Percentiles rank a stretch among this genome's conserved stretches.
phyloP scores from a whole-genome alignment of 1,140 invertebrate species.

The Megalopta genalis region DNA sequence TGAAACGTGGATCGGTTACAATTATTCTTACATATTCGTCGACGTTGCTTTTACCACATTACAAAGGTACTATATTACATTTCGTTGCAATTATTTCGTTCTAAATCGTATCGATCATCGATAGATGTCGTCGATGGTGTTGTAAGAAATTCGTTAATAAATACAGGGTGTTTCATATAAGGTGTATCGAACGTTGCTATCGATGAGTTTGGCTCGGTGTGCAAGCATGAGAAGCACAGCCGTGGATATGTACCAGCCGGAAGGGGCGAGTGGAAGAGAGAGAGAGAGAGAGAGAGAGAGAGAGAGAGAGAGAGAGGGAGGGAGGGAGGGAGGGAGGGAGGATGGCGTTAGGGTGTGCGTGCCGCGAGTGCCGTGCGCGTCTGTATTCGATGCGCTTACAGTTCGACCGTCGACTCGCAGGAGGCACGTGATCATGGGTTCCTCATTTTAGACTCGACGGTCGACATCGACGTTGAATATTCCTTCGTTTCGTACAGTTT shows the following conservation, averaged over 20 bases:
- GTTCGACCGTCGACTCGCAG: constrained; percentile 39
- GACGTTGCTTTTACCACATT: no score
- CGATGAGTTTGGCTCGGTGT: not conserved
- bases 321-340: constrained; percentile 8
- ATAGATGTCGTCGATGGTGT: no score
- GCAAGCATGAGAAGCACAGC: not conserved
- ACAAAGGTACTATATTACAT: no score
- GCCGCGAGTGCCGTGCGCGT: not conserved
- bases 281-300: not conserved
- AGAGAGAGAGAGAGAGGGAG: no score
- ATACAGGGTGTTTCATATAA: no score
- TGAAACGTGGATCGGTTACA: no score
- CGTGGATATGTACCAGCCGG: constrained; percentile 10
- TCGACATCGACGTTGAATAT: constrained; percentile 41
- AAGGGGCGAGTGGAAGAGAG: constrained; percentile 6
- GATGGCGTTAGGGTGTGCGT: not conserved
- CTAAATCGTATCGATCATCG: no score
- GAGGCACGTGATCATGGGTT: constrained; percentile 58
- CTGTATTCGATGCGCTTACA: constrained; percentile 17
- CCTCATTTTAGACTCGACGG: constrained; percentile 60
- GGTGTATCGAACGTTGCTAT: no score
- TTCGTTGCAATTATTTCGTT: no score
- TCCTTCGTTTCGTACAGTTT: not conserved
- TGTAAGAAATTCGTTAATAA: no score
- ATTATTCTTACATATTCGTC: no score